Conservation (phyloP, 2,888 invertebrate genomes). For the Beris morrisii region DNA sequence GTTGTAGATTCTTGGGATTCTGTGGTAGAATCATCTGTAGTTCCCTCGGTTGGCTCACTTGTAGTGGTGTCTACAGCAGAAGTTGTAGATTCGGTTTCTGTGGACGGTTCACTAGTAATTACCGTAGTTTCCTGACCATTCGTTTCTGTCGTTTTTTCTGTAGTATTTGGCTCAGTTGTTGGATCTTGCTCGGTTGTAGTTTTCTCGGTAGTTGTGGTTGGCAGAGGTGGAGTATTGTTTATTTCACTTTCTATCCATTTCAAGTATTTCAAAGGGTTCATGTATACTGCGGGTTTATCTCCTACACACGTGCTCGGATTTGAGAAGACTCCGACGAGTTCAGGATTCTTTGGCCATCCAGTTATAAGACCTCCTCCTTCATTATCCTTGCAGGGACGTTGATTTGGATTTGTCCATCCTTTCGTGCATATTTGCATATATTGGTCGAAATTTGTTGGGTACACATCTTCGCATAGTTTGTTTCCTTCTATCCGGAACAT, state of each 20-base stretch:
- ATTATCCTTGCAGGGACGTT: conserved; percentile 20
- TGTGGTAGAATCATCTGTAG: too few species aligned
- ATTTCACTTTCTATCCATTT: conserved; percentile 15
- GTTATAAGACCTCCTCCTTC: conserved; percentile 18
- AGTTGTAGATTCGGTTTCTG: background rate
- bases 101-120: background rate
- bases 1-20: too few species aligned
- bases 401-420: conserved; percentile 27
- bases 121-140: background rate
- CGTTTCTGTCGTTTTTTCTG: background rate
- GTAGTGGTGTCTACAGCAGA: background rate
- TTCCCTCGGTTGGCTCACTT: too few species aligned
- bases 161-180: background rate
- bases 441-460: background rate
- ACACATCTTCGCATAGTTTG: background rate
- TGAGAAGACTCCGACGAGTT: conserved; percentile 16
- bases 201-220: background rate
- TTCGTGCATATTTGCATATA: conserved; percentile 16
- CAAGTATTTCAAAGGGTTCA: background rate
- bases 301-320: conserved; percentile 9
- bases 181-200: too few species aligned
- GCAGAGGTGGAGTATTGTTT: background rate
- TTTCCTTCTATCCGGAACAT: conserved; percentile 8
- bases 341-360: conserved; percentile 4
- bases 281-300: conserved; percentile 14